Percentiles rank a stretch among this genome's conserved stretches.
phyloP scores from a whole-genome alignment of 1,140 invertebrate genomes.

The Liolophura sinensis region DNA sequence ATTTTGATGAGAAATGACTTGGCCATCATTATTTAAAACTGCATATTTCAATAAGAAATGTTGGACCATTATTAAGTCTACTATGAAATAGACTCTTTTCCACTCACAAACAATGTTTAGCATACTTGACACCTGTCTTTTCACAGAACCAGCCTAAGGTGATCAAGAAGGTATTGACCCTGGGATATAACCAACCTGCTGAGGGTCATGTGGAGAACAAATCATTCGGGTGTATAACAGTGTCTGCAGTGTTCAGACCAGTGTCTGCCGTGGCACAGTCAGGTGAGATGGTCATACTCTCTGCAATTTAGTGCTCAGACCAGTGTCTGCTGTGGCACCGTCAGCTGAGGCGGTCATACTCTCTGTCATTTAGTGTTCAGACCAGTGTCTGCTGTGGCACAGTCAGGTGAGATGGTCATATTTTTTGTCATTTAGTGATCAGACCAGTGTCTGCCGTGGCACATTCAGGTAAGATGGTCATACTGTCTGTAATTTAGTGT shows the following conservation, averaged over 20 bases:
- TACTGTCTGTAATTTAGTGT: no score
- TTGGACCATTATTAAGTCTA: no score
- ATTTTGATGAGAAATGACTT: no score
- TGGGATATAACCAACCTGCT: constrained; percentile 45
- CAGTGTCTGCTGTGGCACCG: constrained; percentile 58
- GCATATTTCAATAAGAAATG: no score
- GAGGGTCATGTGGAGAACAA: constrained; percentile 53
- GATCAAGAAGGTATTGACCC: constrained; percentile 32
- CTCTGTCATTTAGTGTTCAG: no score
- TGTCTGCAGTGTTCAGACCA: constrained; percentile 63
- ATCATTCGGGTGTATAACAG: constrained; percentile 61
- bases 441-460: no score
- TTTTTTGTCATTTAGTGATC: no score
- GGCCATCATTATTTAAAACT: no score
- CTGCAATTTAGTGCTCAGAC: no score
- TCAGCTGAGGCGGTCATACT: constrained; percentile 55
- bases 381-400: constrained; percentile 59
- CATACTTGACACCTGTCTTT: neutral
- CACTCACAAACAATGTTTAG: neutral
- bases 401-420: constrained; percentile 57
- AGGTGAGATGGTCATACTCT: constrained; percentile 39
- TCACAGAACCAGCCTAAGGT: constrained; percentile 36
- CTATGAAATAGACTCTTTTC: neutral
- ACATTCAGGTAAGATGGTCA: no score
- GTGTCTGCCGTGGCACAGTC: constrained; percentile 59